phyloP scores from a whole-genome alignment of 2,888 invertebrate genomes.

The Myopa tessellatipennis region DNA sequence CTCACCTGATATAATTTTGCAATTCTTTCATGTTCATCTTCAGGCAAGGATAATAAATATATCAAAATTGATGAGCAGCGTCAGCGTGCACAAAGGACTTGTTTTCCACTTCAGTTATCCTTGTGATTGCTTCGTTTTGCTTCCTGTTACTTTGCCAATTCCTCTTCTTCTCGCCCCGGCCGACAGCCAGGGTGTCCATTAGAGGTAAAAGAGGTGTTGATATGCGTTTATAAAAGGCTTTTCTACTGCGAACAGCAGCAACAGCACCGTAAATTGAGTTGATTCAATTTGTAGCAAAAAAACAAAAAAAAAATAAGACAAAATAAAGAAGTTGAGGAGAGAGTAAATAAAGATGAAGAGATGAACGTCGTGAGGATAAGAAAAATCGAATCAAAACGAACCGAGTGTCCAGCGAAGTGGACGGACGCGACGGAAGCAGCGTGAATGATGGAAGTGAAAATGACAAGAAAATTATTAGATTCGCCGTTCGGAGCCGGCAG shows the following conservation, averaged over 20 bases:
- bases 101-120: constrained; percentile 59
- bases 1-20: constrained; percentile 9
- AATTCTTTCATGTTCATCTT: constrained; percentile 34
- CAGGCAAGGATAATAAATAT: constrained; percentile 5
- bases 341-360: constrained; percentile 1
- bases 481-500: constrained; percentile 11
- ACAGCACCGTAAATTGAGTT: constrained; percentile 51
- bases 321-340: not conserved
- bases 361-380: constrained; percentile 40
- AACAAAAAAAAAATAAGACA: not conserved
- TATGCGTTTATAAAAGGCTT: constrained; percentile 20
- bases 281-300: constrained; percentile 51
- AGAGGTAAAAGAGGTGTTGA: constrained; percentile 28
- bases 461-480: constrained; percentile 40
- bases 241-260: constrained; percentile 13
- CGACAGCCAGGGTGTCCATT: constrained; percentile 2
- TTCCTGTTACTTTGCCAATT: not conserved
- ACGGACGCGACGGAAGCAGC: not conserved
- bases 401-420: constrained; percentile 34
- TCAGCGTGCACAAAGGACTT: constrained; percentile 53
- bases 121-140: constrained; percentile 54
- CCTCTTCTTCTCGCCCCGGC: not conserved
- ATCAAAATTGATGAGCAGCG: constrained; percentile 25
- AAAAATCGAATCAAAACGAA: constrained; percentile 52
- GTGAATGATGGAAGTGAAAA: constrained; percentile 25